A percentile compares a stretch with the other conserved stretches of the same genome.
Conservation (phyloP, 2,888 invertebrate genomes). For the Acrobasis consociella region DNA sequence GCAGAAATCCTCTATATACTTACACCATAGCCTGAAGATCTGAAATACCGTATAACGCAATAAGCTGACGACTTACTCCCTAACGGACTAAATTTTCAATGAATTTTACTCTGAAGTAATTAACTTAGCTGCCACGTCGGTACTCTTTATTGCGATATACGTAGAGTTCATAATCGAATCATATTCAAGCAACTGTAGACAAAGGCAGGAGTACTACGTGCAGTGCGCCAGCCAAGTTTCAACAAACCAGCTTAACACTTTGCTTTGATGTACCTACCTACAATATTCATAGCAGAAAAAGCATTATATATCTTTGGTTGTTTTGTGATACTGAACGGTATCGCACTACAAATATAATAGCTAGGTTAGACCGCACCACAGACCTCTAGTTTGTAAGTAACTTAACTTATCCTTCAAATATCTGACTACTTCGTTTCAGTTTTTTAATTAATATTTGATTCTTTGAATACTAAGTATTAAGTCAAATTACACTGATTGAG, state of each 20-base stretch:
- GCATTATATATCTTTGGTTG: too few relatives aligned
- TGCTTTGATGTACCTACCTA: neutral
- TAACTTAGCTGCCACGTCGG: neutral
- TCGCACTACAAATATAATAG: too few relatives aligned
- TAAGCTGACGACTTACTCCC: constrained; percentile 11
- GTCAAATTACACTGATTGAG: too few relatives aligned
- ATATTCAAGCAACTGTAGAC: neutral
- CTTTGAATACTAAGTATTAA: too few relatives aligned
- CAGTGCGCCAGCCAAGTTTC: neutral
- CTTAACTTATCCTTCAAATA: too few relatives aligned
- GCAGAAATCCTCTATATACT: neutral
- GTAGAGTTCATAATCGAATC: constrained; percentile 4
- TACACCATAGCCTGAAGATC: neutral
- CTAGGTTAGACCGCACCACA: too few relatives aligned
- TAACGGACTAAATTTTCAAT: constrained; percentile 16
- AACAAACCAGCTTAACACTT: neutral
- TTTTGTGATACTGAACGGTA: too few relatives aligned
- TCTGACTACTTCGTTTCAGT: too few relatives aligned
- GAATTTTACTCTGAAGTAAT: constrained; percentile 19
- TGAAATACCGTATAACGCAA: constrained; percentile 5
- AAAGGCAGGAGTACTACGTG: neutral
- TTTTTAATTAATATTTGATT: too few relatives aligned
- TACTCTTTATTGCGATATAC: neutral
- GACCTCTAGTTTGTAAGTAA: too few relatives aligned
- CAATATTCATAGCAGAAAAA: too few relatives aligned